phyloP scores from a whole-genome alignment of 2,113 vertebrate genomes.

The Brachypodius melanocephalos region DNA sequence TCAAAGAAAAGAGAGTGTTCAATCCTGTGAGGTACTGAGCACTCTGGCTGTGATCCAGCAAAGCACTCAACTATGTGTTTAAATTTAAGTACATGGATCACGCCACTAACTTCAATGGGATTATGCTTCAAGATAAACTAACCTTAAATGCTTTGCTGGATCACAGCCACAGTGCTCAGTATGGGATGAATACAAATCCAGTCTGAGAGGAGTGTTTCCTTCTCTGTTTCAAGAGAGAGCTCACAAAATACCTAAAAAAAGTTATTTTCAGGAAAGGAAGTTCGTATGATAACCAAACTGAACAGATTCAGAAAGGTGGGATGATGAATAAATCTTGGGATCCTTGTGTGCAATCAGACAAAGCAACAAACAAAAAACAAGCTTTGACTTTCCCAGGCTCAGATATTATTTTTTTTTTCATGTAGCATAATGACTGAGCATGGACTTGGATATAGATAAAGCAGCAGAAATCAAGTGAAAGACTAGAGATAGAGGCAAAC shows the following conservation, averaged over 20 bases:
- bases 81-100: constrained; percentile 4
- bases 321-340: not conserved
- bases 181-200: not conserved
- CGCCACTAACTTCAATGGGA: not conserved
- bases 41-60: constrained; percentile 26
- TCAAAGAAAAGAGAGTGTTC: not conserved
- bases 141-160: constrained; percentile 31
- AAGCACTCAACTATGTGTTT: not conserved
- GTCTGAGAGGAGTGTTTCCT: not conserved
- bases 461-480: not conserved
- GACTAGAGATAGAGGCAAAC: not conserved
- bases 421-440: not conserved
- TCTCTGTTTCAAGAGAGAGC: not conserved
- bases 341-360: not conserved
- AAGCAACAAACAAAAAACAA: not conserved
- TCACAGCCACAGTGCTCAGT: not conserved
- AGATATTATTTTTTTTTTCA: not conserved
- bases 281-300: not conserved
- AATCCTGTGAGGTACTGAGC: not conserved
- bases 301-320: not conserved
- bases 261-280: not conserved
- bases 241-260: not conserved
- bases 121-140: constrained; percentile 31
- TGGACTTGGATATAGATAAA: not conserved
- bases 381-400: not conserved